Evolutionary conservation across 2,797 vertebrate genomes (phyloP).

Genomic region (Pseudochirops cupreus): DNA sequence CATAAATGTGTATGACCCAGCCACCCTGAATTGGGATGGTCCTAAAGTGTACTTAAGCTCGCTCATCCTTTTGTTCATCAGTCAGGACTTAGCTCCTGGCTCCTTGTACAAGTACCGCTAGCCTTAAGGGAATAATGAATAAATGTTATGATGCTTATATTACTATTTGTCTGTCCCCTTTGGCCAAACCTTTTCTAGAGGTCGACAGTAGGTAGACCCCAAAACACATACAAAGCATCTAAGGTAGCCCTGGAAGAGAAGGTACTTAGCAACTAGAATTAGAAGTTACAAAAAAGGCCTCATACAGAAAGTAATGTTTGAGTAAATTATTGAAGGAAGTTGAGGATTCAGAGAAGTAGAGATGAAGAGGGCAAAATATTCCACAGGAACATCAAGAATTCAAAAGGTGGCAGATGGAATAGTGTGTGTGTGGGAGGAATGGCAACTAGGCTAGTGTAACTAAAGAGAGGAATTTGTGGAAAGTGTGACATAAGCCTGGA

Average conservation of each 20-base stretch:
- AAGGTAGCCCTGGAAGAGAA: neutral
- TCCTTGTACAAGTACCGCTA: too few species aligned
- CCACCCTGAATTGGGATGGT: too few species aligned
- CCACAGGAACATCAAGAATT: neutral
- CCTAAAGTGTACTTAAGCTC: too few species aligned
- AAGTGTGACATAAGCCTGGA: neutral
- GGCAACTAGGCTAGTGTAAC: neutral
- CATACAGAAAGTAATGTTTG: neutral
- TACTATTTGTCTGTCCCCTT: too few species aligned
- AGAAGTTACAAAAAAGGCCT: neutral
- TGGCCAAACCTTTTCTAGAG: too few species aligned
- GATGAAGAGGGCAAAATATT: neutral
- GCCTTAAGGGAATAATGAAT: too few species aligned
- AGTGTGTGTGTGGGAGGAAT: neutral
- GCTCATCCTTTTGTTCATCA: too few species aligned
- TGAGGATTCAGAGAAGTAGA: neutral
- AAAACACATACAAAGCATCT: neutral
- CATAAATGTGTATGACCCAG: too few species aligned
- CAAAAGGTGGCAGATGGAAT: neutral
- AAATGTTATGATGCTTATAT: too few species aligned
- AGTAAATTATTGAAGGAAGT: neutral
- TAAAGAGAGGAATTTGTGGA: neutral
- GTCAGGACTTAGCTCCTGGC: too few species aligned
- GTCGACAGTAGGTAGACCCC: neutral
- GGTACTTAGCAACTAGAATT: neutral